Conservation (phyloP, 1,140 invertebrate genomes). For the Hypsibius dujardini region DNA sequence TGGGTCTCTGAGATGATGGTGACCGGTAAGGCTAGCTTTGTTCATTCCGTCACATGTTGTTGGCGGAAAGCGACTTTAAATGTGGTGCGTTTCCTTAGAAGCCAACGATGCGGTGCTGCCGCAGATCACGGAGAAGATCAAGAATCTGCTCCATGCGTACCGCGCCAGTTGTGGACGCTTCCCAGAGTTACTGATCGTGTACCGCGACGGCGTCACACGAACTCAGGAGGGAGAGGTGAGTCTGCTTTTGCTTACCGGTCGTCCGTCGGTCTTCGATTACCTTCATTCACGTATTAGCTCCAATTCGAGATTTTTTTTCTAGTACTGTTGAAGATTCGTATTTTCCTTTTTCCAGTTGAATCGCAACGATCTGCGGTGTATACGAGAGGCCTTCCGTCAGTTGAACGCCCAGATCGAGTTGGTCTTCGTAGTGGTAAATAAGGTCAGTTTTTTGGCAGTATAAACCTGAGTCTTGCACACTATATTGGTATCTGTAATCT, state of each 20-base stretch:
- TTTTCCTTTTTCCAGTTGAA: conserved; percentile 11
- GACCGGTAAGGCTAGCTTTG: neutral
- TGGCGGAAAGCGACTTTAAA: too few relatives aligned
- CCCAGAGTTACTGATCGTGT: conserved; percentile 2
- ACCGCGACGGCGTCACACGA: conserved; percentile 9
- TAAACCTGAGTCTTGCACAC: too few relatives aligned
- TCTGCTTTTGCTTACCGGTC: neutral
- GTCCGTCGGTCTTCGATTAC: too few relatives aligned
- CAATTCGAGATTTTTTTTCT: too few relatives aligned
- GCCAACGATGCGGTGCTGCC: neutral
- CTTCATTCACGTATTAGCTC: too few relatives aligned
- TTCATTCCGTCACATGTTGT: too few relatives aligned
- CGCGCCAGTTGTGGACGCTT: neutral
- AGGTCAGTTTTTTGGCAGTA: too few relatives aligned
- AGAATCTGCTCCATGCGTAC: neutral
- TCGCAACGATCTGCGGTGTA: neutral
- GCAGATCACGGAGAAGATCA: neutral
- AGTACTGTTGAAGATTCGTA: too few relatives aligned
- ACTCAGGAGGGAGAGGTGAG: neutral
- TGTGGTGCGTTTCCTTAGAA: neutral
- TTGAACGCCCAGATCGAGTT: neutral
- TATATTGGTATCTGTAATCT: too few relatives aligned
- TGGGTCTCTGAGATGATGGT: neutral
- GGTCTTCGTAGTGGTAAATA: conserved; percentile 64
- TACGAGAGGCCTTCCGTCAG: neutral